Evolutionary conservation across 2,113 vertebrate species (phyloP).

Genomic region (Maccullochella peelii): DNA sequence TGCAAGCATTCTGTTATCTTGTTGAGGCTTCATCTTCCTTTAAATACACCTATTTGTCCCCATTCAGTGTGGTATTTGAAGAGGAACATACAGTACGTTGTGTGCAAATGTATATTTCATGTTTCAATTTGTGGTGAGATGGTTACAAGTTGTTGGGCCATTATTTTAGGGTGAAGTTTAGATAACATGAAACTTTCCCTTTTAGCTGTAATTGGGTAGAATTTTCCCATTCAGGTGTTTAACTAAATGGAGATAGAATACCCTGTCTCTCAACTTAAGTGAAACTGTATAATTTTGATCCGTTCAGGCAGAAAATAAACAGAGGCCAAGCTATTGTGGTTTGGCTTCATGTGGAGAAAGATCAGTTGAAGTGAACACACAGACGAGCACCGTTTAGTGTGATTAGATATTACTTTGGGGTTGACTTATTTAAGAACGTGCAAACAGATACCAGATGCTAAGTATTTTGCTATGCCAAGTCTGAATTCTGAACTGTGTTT

Average conservation of each 20-base stretch:
- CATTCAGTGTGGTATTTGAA: neutral
- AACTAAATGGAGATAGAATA: neutral
- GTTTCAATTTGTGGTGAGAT: neutral
- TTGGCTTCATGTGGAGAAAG: neutral
- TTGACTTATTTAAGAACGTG: constrained; percentile 10
- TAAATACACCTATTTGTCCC: neutral
- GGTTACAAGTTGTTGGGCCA: neutral
- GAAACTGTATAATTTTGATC: neutral
- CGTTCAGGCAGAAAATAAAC: neutral
- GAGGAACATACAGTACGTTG: neutral
- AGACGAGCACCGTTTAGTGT: neutral
- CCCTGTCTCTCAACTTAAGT: neutral
- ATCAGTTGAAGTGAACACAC: constrained; percentile 5
- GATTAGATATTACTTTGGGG: neutral
- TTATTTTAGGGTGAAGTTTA: neutral
- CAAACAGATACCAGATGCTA: neutral
- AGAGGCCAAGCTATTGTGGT: neutral
- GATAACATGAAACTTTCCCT: neutral
- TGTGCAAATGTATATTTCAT: neutral
- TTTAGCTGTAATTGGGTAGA: neutral
- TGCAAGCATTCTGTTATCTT: neutral
- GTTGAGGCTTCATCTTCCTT: neutral
- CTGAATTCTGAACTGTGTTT: neutral
- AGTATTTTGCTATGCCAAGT: neutral
- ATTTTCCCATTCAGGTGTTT: neutral